Percentiles rank a stretch among this genome's conserved stretches.
These are phyloP conservation scores for Geodia barretti DNA, from an alignment of 37 sponge, comb jelly and placozoan species.

Conservation along the genomic window DNA sequence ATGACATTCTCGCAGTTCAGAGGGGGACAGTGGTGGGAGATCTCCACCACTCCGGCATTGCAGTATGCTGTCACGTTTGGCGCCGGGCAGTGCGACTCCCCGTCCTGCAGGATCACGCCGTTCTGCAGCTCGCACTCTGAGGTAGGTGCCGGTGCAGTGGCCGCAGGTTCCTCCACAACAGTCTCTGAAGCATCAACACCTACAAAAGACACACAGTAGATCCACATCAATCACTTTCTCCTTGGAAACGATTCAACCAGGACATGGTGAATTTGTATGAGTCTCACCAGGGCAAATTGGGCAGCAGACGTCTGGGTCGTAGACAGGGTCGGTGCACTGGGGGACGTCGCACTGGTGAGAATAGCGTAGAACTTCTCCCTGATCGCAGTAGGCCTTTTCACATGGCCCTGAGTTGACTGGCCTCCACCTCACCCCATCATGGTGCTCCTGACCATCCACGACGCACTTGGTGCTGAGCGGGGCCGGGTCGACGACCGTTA, in stretches of 20 bases:
- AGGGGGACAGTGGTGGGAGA: no score
- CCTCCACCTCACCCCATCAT: neutral
- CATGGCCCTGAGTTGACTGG: neutral
- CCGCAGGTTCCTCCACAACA: no score
- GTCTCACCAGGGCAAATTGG: constrained; percentile 14
- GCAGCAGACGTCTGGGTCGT: neutral
- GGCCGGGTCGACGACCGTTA: neutral
- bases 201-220: no score
- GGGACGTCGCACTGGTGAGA: neutral
- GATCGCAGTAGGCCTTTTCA: neutral
- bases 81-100: neutral
- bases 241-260: no score
- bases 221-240: no score
- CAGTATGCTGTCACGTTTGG: no score
- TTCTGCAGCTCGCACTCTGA: no score
- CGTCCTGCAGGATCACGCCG: neutral
- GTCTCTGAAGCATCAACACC: no score
- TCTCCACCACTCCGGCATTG: no score
- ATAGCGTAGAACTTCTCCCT: neutral
- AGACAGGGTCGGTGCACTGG: neutral
- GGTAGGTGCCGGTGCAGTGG: no score
- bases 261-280: neutral
- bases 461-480: neutral
- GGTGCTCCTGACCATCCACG: neutral
- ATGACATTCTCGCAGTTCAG: no score